Evolutionary conservation across 2,797 vertebrate genomes (phyloP).

Genomic region (Nannoperca australis): DNA sequence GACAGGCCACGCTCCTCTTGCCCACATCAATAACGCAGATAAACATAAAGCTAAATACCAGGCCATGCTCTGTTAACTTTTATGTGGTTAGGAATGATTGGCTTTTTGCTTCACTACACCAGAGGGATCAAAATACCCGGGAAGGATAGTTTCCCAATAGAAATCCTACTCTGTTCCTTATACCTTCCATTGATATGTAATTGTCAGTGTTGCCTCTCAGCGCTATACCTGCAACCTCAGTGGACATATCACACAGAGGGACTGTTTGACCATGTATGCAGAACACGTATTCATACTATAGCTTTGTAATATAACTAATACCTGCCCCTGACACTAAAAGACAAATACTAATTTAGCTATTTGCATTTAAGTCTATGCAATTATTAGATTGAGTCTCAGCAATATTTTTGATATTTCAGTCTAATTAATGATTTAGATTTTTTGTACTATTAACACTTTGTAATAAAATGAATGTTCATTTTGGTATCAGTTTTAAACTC

Average conservation of each 20-base stretch:
- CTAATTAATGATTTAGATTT: not conserved
- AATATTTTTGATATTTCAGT: not conserved
- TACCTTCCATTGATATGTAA: constrained; percentile 76
- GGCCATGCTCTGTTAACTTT: constrained; percentile 87
- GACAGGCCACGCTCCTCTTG: constrained; percentile 77
- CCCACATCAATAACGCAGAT: constrained; percentile 85
- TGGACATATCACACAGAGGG: constrained; percentile 71
- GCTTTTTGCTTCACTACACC: constrained; percentile 84
- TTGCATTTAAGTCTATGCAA: constrained; percentile 15
- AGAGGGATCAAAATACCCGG: constrained; percentile 80
- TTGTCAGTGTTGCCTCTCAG: constrained; percentile 68
- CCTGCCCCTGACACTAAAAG: constrained; percentile 4
- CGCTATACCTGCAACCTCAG: constrained; percentile 61
- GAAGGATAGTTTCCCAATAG: constrained; percentile 73
- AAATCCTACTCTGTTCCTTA: constrained; percentile 65
- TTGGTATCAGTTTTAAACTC: not conserved
- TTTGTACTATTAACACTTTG: not conserved
- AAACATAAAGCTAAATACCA: constrained; percentile 89
- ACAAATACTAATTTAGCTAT: constrained; percentile 31
- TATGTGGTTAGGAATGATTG: constrained; percentile 87
- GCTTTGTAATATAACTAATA: constrained; percentile 43
- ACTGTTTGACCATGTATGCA: constrained; percentile 66
- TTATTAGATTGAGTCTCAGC: not conserved
- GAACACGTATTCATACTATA: constrained; percentile 42
- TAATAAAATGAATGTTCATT: not conserved